A percentile compares a stretch with the other conserved stretches of the same genome.
Evolutionary conservation across 2,113 vertebrate genomes (phyloP).

Genomic region (Grus americana): DNA sequence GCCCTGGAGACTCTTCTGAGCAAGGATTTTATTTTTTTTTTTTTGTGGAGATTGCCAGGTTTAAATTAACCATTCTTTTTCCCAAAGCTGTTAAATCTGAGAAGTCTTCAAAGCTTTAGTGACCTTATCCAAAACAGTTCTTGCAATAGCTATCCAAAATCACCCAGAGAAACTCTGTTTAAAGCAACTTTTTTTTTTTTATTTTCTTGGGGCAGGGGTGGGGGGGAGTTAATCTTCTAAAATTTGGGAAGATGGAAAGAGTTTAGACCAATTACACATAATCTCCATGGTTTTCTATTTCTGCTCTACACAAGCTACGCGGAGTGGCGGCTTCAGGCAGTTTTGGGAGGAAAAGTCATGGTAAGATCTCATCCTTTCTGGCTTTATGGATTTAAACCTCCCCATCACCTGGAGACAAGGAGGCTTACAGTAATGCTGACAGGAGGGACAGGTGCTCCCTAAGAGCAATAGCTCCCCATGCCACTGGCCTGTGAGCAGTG

Average conservation of each 20-base stretch:
- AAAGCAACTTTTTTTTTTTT: not conserved
- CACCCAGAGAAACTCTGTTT: not conserved
- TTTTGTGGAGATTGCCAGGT: not conserved
- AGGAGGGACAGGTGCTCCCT: not conserved
- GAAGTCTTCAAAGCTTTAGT: not conserved
- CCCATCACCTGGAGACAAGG: not conserved
- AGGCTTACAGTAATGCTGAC: not conserved
- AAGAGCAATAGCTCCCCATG: not conserved
- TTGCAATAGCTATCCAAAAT: not conserved
- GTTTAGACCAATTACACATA: not conserved
- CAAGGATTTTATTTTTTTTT: not conserved
- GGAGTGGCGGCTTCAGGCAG: not conserved
- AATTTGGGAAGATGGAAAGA: not conserved
- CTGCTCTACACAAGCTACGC: not conserved
- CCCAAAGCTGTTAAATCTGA: not conserved
- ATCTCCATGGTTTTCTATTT: not conserved
- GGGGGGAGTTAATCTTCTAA: no score
- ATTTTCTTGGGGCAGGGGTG: not conserved
- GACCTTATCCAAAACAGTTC: not conserved
- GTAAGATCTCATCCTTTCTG: not conserved
- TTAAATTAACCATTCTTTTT: not conserved
- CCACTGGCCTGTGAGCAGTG: accelerated
- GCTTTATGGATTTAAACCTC: not conserved
- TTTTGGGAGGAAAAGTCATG: not conserved
- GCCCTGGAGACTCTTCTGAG: not conserved